Evolutionary conservation across 1,140 invertebrate genomes (phyloP).

Genomic region (Rhizoglyphus robini): DNA sequence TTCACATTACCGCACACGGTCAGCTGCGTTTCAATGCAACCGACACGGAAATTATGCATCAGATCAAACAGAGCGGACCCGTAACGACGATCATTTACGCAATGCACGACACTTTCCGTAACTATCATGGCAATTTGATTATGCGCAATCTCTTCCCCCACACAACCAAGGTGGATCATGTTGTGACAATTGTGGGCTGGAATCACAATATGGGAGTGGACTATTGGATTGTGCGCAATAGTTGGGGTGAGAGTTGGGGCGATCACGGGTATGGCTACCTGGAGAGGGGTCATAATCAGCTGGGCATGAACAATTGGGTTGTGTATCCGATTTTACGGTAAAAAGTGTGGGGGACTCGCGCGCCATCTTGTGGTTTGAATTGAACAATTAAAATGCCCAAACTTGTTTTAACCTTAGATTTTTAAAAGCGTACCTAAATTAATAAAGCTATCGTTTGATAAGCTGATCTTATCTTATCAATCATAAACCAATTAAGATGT

Average conservation of each 20-base stretch:
- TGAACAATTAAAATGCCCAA: too few species aligned
- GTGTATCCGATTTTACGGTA: too few species aligned
- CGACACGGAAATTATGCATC: background rate
- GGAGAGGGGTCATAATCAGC: slow-evolving; percentile 35
- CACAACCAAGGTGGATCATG: background rate
- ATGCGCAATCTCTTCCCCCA: background rate
- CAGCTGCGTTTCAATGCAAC: background rate
- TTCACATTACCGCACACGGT: background rate
- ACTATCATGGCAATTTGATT: background rate
- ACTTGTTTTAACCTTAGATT: too few species aligned
- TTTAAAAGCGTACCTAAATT: too few species aligned
- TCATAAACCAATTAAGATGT: too few species aligned
- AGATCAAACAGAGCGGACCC: background rate
- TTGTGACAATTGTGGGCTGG: slow-evolving; percentile 34
- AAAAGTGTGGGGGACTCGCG: too few species aligned
- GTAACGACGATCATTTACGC: background rate
- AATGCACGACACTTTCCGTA: background rate
- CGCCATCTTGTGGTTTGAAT: too few species aligned
- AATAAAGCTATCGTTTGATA: too few species aligned
- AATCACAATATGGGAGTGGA: slow-evolving; percentile 31
- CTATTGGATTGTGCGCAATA: slow-evolving; percentile 39
- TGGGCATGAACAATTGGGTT: slow-evolving; percentile 26
- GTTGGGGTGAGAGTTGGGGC: slow-evolving; percentile 37
- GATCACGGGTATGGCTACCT: slow-evolving; percentile 38
- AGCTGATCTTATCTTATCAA: too few species aligned